phyloP scores from a whole-genome alignment of 2,113 vertebrate genomes.

The Eulemur macaco region DNA sequence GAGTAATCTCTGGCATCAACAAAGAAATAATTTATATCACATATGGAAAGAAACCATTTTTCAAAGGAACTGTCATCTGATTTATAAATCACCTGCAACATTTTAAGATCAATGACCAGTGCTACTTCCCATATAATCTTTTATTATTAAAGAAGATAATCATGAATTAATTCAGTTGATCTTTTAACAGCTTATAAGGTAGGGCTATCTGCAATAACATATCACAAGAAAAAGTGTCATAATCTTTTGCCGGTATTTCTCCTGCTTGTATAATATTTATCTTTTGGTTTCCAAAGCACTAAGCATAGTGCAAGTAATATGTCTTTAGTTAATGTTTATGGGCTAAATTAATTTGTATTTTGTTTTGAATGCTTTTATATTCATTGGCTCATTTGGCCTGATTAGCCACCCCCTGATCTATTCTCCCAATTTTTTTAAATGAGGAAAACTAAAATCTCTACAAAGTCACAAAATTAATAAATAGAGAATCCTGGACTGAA shows the following conservation, averaged over 20 bases:
- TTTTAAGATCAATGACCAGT: slow-evolving; percentile 37
- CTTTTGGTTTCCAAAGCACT: not conserved
- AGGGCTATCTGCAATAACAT: not conserved
- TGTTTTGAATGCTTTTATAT: slow-evolving; percentile 27
- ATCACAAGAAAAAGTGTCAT: not conserved
- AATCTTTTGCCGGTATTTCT: not conserved
- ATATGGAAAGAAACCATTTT: slow-evolving; percentile 9
- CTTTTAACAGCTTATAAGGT: not conserved
- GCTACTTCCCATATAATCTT: not conserved
- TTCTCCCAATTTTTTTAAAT: not conserved
- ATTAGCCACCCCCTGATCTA: not conserved
- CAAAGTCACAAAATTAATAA: slow-evolving; percentile 23
- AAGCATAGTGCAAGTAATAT: not conserved
- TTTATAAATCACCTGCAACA: not conserved
- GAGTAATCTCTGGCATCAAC: not conserved
- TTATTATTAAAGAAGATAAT: not conserved
- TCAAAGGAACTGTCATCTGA: not conserved
- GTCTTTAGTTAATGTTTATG: not conserved
- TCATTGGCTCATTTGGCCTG: not conserved
- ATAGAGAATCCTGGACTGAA: not conserved
- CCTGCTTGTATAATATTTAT: not conserved
- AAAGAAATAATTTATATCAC: not conserved
- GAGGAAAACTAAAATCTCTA: slow-evolving; percentile 20
- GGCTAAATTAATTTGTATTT: not conserved
- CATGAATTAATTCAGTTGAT: slow-evolving; percentile 1